A percentile compares a stretch with the other conserved stretches of the same genome.
Conservation (phyloP, 2,113 vertebrate genomes). For the Henicopernis longicauda region DNA sequence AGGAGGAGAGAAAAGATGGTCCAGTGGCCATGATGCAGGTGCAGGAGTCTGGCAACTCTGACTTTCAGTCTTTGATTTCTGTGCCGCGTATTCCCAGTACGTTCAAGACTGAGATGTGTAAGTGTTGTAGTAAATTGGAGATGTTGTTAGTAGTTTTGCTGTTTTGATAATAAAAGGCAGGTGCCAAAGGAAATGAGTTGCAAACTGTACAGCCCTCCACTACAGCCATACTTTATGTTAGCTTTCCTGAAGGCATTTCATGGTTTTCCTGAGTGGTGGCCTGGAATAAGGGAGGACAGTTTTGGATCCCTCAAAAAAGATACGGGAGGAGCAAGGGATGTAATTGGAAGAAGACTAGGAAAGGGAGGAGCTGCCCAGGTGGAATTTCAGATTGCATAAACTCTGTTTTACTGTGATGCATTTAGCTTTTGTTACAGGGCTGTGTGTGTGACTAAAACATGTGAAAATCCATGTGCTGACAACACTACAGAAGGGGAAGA, state of each 20-base stretch:
- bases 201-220: background rate
- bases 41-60: background rate
- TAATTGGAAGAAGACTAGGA: background rate
- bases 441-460: background rate
- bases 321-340: background rate
- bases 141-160: background rate
- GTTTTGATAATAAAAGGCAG: background rate
- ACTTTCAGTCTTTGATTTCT: background rate
- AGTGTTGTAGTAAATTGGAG: background rate
- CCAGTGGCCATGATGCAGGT: rapidly evolving
- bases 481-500: background rate
- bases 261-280: background rate
- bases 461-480: background rate
- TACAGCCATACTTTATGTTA: background rate
- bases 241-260: background rate
- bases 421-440: background rate
- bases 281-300: background rate
- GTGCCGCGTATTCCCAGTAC: background rate
- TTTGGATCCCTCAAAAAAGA: background rate
- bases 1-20: background rate
- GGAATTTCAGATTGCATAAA: background rate
- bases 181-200: background rate
- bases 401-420: background rate
- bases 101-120: background rate
- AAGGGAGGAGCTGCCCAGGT: background rate